phyloP scores from a whole-genome alignment of 1,140 invertebrate species.

The Lanistes nyassanus region DNA sequence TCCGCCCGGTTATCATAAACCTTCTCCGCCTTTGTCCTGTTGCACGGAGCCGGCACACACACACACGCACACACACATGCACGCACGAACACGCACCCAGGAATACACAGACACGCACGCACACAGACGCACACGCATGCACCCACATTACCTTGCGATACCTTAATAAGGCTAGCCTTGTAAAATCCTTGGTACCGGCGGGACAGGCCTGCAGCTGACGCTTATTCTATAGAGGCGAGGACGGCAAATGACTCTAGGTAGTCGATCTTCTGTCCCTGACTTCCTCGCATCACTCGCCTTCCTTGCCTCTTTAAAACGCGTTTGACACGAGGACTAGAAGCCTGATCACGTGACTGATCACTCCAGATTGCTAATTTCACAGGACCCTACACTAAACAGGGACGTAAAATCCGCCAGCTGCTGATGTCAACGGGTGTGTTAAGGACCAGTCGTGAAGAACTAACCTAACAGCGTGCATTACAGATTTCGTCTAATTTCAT shows the following conservation, averaged over 20 bases:
- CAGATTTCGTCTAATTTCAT: too few relatives aligned
- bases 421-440: too few relatives aligned
- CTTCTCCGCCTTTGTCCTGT: not conserved
- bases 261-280: not conserved
- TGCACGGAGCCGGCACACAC: not conserved
- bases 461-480: too few relatives aligned
- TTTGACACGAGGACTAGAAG: not conserved
- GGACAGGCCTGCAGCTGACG: not conserved
- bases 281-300: not conserved
- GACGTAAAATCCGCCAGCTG: too few relatives aligned
- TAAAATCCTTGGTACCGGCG: not conserved
- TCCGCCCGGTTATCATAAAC: too few relatives aligned
- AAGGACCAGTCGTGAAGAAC: too few relatives aligned
- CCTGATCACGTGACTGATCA: too few relatives aligned
- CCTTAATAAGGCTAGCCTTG: not conserved
- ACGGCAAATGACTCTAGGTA: not conserved
- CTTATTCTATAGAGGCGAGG: too few relatives aligned
- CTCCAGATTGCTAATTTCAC: too few relatives aligned
- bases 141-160: not conserved
- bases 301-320: not conserved
- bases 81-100: not conserved
- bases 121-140: not conserved
- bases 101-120: constrained; percentile 5
- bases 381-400: too few relatives aligned
- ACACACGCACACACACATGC: constrained; percentile 2